Conservation (phyloP, 2,113 vertebrate species). For the Apodemus speciosus region DNA sequence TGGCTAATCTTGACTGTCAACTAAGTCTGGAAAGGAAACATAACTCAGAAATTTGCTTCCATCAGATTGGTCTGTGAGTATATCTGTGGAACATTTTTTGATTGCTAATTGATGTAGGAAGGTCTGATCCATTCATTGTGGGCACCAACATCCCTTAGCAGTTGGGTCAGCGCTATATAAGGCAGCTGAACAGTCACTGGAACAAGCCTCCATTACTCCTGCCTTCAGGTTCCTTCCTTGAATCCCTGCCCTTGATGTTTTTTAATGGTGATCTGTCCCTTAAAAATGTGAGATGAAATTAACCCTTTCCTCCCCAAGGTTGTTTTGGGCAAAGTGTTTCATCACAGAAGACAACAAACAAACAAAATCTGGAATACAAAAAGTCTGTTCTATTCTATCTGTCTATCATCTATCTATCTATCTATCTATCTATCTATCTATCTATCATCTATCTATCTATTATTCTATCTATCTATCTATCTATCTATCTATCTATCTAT, state of each 20-base stretch:
- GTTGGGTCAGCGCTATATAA: background rate
- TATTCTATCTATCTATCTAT: no score
- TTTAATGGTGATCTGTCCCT: no score
- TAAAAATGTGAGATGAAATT: background rate
- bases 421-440: no score
- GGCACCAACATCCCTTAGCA: background rate
- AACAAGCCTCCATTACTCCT: background rate
- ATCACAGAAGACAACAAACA: background rate
- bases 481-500: no score
- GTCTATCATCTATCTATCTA: background rate
- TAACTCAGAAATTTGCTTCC: background rate
- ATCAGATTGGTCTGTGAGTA: background rate
- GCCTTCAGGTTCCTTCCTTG: background rate
- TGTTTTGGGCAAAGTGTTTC: background rate
- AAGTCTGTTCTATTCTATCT: no score
- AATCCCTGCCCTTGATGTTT: no score
- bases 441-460: no score
- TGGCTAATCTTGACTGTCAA: background rate
- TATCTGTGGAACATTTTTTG: background rate
- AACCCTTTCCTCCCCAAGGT: background rate
- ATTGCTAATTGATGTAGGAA: background rate
- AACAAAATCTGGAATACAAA: background rate
- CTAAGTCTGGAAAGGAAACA: background rate
- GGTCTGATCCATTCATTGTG: background rate
- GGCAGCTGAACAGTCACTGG: background rate